Conservation (phyloP, 2,113 vertebrate genomes). For the Labeo catla region DNA sequence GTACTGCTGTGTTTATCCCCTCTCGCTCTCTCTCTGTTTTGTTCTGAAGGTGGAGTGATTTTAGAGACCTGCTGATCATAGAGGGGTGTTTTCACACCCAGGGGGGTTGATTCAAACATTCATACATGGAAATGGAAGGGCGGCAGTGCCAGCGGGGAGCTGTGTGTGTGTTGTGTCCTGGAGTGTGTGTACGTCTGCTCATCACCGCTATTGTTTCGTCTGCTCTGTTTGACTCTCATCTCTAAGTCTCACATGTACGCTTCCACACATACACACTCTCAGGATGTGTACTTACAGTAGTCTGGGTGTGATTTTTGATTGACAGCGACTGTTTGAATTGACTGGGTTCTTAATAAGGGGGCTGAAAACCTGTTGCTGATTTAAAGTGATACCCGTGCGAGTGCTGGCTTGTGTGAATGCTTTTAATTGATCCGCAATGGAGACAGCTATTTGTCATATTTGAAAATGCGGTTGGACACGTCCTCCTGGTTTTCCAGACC, state of each 20-base stretch:
- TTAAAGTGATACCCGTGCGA: slow-evolving; percentile 23
- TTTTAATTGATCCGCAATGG: slow-evolving; percentile 32
- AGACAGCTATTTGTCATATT: slow-evolving; percentile 32
- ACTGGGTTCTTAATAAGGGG: slow-evolving; percentile 12
- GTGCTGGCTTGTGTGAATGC: not conserved
- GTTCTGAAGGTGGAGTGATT: slow-evolving; percentile 46
- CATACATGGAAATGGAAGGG: slow-evolving; percentile 26
- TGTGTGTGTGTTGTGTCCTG: slow-evolving; percentile 36
- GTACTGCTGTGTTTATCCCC: slow-evolving; percentile 19
- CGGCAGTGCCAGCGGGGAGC: slow-evolving; percentile 31
- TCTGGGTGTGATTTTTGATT: slow-evolving; percentile 40
- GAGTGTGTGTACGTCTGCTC: slow-evolving; percentile 38
- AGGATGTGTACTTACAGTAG: not conserved
- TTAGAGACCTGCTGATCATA: slow-evolving; percentile 36
- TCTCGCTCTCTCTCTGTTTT: slow-evolving; percentile 30
- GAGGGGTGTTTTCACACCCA: slow-evolving; percentile 36
- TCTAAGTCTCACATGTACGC: not conserved
- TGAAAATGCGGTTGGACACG: slow-evolving; percentile 30
- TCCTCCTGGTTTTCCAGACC: slow-evolving; percentile 21
- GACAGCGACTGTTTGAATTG: slow-evolving; percentile 15
- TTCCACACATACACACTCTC: slow-evolving; percentile 14
- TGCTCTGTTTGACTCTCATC: slow-evolving; percentile 24
- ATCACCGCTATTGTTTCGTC: slow-evolving; percentile 45
- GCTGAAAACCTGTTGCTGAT: slow-evolving; percentile 21
- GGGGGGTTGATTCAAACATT: slow-evolving; percentile 51